Percentiles rank a stretch among this genome's conserved stretches.
phyloP scores from a whole-genome alignment of 2,888 invertebrate species.

The Graphium colonna region DNA sequence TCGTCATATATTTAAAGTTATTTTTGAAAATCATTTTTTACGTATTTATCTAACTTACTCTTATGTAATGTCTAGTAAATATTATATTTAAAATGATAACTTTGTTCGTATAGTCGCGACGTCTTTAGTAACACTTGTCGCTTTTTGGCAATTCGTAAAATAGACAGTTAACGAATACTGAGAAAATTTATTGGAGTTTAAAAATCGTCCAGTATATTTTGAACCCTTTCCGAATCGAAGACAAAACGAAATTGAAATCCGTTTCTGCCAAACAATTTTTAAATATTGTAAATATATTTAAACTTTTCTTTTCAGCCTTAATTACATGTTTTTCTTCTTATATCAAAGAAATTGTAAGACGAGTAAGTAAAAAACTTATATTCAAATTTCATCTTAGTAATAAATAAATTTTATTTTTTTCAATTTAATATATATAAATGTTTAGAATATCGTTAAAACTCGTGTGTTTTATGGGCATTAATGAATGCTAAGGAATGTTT shows the following conservation, averaged over 20 bases:
- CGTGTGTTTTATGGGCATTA: too few relatives aligned
- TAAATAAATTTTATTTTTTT: background rate
- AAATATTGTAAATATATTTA: background rate
- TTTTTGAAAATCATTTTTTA: too few relatives aligned
- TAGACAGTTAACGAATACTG: constrained; percentile 18
- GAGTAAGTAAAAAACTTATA: background rate
- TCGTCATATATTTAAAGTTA: too few relatives aligned
- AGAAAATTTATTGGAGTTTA: constrained; percentile 3
- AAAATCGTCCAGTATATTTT: constrained; percentile 7
- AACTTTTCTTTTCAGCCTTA: too few relatives aligned
- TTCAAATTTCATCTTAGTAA: background rate
- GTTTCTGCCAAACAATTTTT: constrained; percentile 10
- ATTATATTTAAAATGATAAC: too few relatives aligned
- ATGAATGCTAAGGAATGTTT: too few relatives aligned
- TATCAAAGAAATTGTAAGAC: too few relatives aligned
- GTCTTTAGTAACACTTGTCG: constrained; percentile 9
- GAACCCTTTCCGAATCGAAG: constrained; percentile 5
- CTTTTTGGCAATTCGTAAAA: constrained; percentile 19
- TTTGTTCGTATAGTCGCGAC: background rate
- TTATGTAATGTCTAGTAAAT: too few relatives aligned
- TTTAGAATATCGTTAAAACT: too few relatives aligned
- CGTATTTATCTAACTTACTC: too few relatives aligned
- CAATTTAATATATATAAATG: too few relatives aligned
- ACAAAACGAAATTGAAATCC: background rate
- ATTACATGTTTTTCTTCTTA: too few relatives aligned